These are phyloP conservation scores for Thyatira batis DNA, from an alignment of 2,888 invertebrate species.

Conservation along the genomic window DNA sequence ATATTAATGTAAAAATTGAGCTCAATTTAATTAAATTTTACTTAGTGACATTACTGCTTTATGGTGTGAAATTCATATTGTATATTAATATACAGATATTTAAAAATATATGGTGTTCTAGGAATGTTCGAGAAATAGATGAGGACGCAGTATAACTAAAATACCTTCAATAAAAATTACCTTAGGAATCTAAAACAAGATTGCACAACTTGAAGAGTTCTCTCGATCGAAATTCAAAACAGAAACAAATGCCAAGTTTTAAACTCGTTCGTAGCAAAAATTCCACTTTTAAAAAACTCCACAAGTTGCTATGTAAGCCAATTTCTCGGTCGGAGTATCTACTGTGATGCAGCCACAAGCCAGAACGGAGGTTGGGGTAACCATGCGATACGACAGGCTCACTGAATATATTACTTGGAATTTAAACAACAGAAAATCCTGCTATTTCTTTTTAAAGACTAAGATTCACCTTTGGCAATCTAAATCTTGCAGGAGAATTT, in stretches of 20 bases:
- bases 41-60: neutral
- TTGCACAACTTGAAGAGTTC: slow-evolving; percentile 8
- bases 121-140: too few species aligned
- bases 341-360: slow-evolving; percentile 1
- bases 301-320: slow-evolving; percentile 10
- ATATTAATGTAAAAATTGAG: slow-evolving; percentile 9
- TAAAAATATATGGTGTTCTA: too few species aligned
- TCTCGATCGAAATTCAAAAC: slow-evolving; percentile 5
- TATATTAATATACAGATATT: too few species aligned
- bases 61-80: neutral
- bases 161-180: too few species aligned
- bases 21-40: slow-evolving; percentile 8
- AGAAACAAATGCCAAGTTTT: neutral
- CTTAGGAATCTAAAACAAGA: too few species aligned
- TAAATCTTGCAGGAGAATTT: too few species aligned
- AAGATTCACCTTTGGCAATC: neutral
- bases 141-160: too few species aligned
- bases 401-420: slow-evolving; percentile 1
- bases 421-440: neutral
- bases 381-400: slow-evolving; percentile 1
- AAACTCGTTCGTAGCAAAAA: slow-evolving; percentile 1
- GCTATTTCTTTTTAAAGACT: neutral
- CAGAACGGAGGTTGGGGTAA: neutral
- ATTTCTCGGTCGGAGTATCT: slow-evolving; percentile 10
- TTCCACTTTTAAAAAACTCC: slow-evolving; percentile 5